These are phyloP conservation scores for Dendrophyllia cribrosa DNA, from an alignment of 64 coral and sea anemone genomes.

Conservation along the genomic window DNA sequence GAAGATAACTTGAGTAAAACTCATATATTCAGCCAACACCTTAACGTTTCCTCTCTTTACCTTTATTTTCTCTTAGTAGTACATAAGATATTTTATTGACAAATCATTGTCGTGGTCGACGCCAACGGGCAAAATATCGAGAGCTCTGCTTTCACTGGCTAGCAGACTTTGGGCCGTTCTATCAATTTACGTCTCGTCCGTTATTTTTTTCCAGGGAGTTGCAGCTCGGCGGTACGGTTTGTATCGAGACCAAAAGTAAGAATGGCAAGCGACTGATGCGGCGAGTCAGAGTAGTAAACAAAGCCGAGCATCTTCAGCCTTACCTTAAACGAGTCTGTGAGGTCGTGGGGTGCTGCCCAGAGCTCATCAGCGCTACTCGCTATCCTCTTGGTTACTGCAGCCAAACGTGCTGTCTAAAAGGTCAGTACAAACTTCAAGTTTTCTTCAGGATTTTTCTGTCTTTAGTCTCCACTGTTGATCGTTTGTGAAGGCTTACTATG, in stretches of 20 bases:
- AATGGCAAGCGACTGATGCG: constrained; percentile 96
- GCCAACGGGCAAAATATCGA: too few relatives aligned
- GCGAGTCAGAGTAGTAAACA: constrained; percentile 92
- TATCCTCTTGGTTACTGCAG: constrained; percentile 89
- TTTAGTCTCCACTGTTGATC: background rate
- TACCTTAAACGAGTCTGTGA: constrained; percentile 94
- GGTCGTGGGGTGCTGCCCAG: constrained; percentile 87
- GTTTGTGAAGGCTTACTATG: background rate
- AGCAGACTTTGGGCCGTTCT: too few relatives aligned
- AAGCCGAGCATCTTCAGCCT: constrained; percentile 84
- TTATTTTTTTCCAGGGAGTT: constrained; percentile 59
- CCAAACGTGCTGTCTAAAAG: constrained; percentile 78
- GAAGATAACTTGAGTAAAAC: too few relatives aligned
- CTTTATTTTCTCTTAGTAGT: too few relatives aligned
- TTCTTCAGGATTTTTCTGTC: background rate
- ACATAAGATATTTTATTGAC: too few relatives aligned
- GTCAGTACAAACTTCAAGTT: constrained; percentile 22
- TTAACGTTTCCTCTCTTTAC: too few relatives aligned
- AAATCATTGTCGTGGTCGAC: too few relatives aligned
- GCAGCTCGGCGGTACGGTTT: constrained; percentile 92
- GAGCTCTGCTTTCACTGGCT: too few relatives aligned
- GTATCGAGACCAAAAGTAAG: constrained; percentile 97
- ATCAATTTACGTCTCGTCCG: too few relatives aligned
- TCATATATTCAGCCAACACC: too few relatives aligned
- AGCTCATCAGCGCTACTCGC: constrained; percentile 81